Evolutionary conservation across 2,797 vertebrate genomes (phyloP).

Genomic region (Calcarius lapponicus): DNA sequence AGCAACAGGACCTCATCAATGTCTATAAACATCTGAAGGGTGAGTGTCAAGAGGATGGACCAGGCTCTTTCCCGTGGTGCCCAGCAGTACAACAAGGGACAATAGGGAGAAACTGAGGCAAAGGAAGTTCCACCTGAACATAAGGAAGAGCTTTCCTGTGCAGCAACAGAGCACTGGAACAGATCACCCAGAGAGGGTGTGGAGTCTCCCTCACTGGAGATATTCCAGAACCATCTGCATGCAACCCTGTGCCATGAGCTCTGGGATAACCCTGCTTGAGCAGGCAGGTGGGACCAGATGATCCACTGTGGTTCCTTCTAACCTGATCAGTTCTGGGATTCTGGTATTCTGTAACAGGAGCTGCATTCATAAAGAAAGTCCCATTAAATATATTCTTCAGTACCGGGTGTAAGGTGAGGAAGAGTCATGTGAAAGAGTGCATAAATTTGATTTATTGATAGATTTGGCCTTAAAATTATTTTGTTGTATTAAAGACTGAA

Average conservation of each 20-base stretch:
- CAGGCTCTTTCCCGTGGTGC: fast-evolving
- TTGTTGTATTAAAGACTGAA: not conserved
- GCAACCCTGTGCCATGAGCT: not conserved
- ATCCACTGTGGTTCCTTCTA: not conserved
- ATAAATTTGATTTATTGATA: not conserved
- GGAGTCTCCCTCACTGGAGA: not conserved
- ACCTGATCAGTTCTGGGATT: not conserved
- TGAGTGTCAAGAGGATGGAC: not conserved
- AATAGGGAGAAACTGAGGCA: fast-evolving
- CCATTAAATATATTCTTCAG: not conserved
- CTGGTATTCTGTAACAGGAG: not conserved
- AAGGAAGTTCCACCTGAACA: not conserved
- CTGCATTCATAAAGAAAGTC: not conserved
- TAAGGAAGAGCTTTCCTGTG: not conserved
- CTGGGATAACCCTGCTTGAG: not conserved
- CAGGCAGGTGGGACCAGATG: not conserved
- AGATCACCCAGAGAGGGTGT: not conserved
- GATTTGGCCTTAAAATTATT: not conserved
- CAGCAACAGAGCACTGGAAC: fast-evolving
- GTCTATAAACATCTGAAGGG: not conserved
- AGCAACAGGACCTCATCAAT: not conserved
- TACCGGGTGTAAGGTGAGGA: not conserved
- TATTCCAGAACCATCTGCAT: not conserved
- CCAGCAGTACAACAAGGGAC: not conserved
- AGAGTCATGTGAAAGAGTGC: not conserved